These are phyloP conservation scores for Aegithalos caudatus DNA, from an alignment of 2,113 vertebrate species.

Conservation along the genomic window DNA sequence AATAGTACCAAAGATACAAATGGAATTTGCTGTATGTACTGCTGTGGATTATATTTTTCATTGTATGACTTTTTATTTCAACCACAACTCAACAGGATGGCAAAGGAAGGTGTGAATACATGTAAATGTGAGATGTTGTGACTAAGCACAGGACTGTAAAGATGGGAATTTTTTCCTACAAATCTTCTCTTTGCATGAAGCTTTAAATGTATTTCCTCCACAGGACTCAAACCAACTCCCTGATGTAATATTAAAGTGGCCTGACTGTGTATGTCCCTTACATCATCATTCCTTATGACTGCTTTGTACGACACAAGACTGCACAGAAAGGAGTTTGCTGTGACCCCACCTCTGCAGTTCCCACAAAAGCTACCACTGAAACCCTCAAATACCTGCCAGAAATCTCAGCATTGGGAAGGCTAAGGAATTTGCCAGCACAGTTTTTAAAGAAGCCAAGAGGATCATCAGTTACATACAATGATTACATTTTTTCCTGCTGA, in stretches of 20 bases:
- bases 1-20: neutral
- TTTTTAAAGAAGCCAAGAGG: neutral
- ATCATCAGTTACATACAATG: neutral
- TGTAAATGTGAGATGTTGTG: neutral
- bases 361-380: neutral
- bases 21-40: neutral
- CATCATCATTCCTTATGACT: neutral
- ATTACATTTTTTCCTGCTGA: neutral
- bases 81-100: neutral
- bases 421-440: neutral
- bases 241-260: neutral
- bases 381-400: neutral
- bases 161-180: neutral
- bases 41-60: neutral
- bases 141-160: neutral
- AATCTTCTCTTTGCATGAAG: neutral
- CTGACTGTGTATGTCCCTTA: neutral
- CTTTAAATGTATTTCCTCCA: neutral
- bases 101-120: neutral
- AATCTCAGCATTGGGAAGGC: neutral
- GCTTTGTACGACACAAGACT: neutral
- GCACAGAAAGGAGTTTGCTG: neutral
- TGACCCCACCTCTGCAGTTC: neutral
- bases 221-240: neutral
- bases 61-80: neutral